A percentile compares a stretch with the other conserved stretches of the same genome.
These are phyloP conservation scores for Hestina assimilis DNA, from an alignment of 1,140 invertebrate genomes.

Conservation along the genomic window DNA sequence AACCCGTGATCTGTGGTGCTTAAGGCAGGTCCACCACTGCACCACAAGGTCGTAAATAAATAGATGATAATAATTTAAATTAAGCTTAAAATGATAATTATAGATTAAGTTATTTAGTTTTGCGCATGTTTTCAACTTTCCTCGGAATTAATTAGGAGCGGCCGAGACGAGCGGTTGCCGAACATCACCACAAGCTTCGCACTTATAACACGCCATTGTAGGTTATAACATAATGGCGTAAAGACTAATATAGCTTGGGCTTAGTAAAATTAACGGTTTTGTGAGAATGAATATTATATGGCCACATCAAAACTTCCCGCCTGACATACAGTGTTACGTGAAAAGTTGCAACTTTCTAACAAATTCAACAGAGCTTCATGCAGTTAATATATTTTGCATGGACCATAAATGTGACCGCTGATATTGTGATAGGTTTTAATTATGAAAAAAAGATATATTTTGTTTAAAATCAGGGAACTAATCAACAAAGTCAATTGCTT, in stretches of 20 bases:
- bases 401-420: background rate
- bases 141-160: conserved; percentile 1
- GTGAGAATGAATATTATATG: background rate
- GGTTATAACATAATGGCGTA: background rate
- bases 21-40: no score
- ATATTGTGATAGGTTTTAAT: background rate
- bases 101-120: no score
- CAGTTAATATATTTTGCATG: background rate
- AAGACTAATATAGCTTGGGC: background rate
- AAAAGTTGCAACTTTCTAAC: background rate
- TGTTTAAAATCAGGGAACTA: no score
- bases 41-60: no score
- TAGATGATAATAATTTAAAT: no score
- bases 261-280: background rate
- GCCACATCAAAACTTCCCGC: background rate
- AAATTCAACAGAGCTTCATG: background rate
- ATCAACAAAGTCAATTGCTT: no score
- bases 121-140: background rate
- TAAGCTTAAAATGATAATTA: no score
- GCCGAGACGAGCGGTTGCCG: background rate
- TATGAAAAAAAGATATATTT: background rate
- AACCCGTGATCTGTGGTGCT: no score
- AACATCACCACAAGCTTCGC: background rate
- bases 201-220: background rate
- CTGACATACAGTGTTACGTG: background rate